phyloP scores from a whole-genome alignment of 1,140 invertebrate species.

The Epicauta chinensis region DNA sequence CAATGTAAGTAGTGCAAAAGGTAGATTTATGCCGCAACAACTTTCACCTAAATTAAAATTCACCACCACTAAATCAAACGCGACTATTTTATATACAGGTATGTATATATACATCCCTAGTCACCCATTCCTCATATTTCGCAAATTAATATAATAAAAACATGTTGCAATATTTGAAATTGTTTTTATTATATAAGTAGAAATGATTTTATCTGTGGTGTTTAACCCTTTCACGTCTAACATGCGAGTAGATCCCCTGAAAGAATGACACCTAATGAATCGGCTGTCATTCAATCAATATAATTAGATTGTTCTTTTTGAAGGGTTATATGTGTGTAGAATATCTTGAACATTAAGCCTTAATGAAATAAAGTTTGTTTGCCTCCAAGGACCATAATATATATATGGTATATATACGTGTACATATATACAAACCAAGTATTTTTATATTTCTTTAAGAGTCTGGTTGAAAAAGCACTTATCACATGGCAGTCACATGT shows the following conservation, averaged over 20 bases:
- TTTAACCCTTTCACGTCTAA: slow-evolving; percentile 30
- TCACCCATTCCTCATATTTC: slow-evolving; percentile 5
- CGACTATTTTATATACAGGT: slow-evolving; percentile 16
- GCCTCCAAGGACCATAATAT: slow-evolving; percentile 19
- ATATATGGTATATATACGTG: slow-evolving; percentile 3
- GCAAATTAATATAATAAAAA: no score
- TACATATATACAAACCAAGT: no score
- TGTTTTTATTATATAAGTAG: no score
- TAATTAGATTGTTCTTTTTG: slow-evolving; percentile 42
- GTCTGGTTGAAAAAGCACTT: slow-evolving; percentile 3
- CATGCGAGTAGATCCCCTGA: slow-evolving; percentile 20
- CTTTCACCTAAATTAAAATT: slow-evolving; percentile 17
- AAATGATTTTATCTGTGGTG: not conserved
- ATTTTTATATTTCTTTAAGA: no score
- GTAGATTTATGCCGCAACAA: slow-evolving; percentile 16
- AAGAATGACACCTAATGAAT: slow-evolving; percentile 44
- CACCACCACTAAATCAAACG: slow-evolving; percentile 17
- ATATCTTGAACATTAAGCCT: slow-evolving; percentile 37
- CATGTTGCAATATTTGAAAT: no score
- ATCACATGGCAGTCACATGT: slow-evolving; percentile 11
- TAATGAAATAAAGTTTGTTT: slow-evolving; percentile 40
- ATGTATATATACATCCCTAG: not conserved
- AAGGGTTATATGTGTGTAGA: slow-evolving; percentile 42
- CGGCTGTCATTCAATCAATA: slow-evolving; percentile 45
- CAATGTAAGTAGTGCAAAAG: slow-evolving; percentile 15